Percentiles rank a stretch among this genome's conserved stretches.
Conservation (phyloP, 2,113 vertebrate species). For the Mastomys natalensis region DNA sequence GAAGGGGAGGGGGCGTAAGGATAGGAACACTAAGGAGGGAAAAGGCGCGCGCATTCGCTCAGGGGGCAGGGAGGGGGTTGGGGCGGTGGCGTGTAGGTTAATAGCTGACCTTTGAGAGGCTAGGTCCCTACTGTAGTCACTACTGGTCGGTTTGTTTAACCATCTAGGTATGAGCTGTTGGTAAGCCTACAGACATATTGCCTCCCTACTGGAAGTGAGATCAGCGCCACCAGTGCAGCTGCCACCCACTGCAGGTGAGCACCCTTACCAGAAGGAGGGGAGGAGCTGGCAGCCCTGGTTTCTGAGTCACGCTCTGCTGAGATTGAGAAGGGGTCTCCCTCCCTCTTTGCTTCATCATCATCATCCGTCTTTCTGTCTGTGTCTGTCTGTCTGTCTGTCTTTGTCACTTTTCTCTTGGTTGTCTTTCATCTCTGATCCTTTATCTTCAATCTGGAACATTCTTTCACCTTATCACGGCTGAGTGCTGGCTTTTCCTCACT, state of each 20-base stretch:
- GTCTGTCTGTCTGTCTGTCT: neutral
- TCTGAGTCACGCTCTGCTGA: neutral
- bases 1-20: neutral
- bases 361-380: neutral
- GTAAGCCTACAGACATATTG: neutral
- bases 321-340: neutral
- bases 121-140: neutral
- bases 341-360: neutral
- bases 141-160: neutral
- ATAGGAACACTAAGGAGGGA: neutral
- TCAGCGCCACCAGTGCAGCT: neutral
- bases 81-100: neutral
- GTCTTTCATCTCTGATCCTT: neutral
- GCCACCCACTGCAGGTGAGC: slow-evolving; percentile 25
- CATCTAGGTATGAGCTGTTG: neutral
- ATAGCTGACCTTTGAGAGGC: slow-evolving; percentile 8
- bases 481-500: neutral
- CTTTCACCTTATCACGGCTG: neutral
- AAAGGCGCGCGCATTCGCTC: fast-evolving
- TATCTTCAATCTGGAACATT: neutral
- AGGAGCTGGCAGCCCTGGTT: neutral
- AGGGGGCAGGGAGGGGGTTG: too few relatives aligned
- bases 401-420: neutral
- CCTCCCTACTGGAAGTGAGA: neutral
- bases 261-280: neutral